Conservation (phyloP, 2,113 vertebrate genomes). For the Tychaedon coryphoeus region DNA sequence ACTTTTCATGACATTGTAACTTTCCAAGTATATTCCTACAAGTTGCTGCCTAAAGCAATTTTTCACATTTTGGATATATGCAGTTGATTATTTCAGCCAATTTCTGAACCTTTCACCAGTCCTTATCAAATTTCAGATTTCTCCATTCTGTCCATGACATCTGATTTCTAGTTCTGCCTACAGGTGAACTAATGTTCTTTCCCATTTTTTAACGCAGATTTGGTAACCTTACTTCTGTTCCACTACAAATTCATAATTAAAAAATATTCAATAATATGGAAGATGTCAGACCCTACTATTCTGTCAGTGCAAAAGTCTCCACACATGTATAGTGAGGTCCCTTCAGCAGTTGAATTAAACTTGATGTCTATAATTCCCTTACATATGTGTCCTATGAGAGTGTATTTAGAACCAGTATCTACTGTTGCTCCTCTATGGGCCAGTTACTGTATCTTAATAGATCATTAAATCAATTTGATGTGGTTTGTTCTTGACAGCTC, state of each 20-base stretch:
- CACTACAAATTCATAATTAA: background rate
- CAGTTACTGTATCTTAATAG: background rate
- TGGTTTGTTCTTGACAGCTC: background rate
- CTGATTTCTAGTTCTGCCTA: background rate
- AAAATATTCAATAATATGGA: background rate
- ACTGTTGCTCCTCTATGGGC: background rate
- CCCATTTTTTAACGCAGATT: background rate
- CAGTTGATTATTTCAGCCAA: background rate
- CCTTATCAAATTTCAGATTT: background rate
- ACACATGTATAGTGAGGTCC: background rate
- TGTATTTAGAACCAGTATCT: background rate
- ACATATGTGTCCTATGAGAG: background rate
- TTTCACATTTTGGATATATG: background rate
- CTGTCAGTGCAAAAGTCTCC: background rate
- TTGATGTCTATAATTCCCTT: background rate
- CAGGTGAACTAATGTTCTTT: background rate
- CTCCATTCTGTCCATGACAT: background rate
- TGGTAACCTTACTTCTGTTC: background rate
- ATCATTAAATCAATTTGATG: background rate
- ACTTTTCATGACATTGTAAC: background rate
- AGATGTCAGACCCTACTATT: background rate
- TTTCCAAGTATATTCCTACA: background rate
- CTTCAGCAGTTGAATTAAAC: background rate
- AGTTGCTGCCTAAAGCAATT: background rate
- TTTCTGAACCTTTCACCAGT: background rate